Evolutionary conservation across 2,797 vertebrate species (phyloP).

Genomic region (Tokudaia tokunoshimensis): DNA sequence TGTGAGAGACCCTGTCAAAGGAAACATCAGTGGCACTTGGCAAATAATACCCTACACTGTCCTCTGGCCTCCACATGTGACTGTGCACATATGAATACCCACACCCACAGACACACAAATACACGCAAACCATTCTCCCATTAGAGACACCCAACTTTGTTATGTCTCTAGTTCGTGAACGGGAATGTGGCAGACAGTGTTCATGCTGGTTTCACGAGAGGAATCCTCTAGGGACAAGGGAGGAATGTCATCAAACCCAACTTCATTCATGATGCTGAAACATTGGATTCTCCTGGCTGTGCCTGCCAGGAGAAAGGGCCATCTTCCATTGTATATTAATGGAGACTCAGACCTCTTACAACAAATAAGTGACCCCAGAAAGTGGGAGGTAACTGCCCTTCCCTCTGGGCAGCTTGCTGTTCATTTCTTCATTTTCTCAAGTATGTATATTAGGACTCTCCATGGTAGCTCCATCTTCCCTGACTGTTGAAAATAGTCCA

Average conservation of each 20-base stretch:
- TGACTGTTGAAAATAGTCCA: neutral
- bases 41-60: neutral
- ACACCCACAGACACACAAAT: neutral
- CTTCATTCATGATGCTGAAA: neutral
- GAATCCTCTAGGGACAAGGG: neutral
- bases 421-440: neutral
- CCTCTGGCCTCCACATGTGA: neutral
- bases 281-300: neutral
- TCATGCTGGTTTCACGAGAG: neutral
- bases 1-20: neutral
- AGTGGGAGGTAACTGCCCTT: neutral
- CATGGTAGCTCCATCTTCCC: neutral
- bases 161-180: neutral
- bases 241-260: neutral
- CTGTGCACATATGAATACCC: neutral
- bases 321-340: neutral
- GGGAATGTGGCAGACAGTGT: fast-evolving
- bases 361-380: neutral
- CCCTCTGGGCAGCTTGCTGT: neutral
- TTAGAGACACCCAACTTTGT: neutral
- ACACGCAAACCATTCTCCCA: neutral
- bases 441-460: neutral
- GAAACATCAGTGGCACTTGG: neutral
- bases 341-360: neutral
- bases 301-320: neutral